Conservation (phyloP, 2,113 vertebrate genomes). For the Carassius auratus region DNA sequence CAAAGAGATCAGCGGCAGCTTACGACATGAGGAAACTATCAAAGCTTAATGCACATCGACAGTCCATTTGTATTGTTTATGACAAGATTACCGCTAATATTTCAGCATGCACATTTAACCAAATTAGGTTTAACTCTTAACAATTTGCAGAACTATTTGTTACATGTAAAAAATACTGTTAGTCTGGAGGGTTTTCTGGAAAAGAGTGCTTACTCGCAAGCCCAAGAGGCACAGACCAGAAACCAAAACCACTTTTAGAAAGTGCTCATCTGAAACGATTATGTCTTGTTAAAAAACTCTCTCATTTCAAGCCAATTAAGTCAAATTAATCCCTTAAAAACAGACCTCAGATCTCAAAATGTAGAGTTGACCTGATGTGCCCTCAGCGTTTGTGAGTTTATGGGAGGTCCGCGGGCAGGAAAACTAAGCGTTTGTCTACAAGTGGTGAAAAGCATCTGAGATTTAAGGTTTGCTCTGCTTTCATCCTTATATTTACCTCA, state of each 20-base stretch:
- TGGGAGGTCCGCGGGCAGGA: not conserved
- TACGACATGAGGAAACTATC: not conserved
- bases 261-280: not conserved
- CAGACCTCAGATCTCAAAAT: not conserved
- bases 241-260: constrained; percentile 15
- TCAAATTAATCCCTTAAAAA: constrained; percentile 6
- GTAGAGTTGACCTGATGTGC: not conserved
- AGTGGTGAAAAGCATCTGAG: not conserved
- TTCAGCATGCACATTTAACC: not conserved
- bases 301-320: not conserved
- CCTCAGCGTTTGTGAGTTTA: not conserved
- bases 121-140: not conserved
- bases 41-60: not conserved
- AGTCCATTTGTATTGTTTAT: constrained; percentile 2
- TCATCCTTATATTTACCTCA: not conserved
- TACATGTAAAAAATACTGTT: not conserved
- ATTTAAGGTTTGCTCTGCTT: not conserved
- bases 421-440: not conserved
- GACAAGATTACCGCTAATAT: not conserved
- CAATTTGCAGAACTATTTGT: not conserved
- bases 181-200: not conserved
- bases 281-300: not conserved
- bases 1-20: not conserved
- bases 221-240: not conserved
- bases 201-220: not conserved